phyloP scores from a whole-genome alignment of 1,140 invertebrate genomes.

The Aphidius gifuensis region DNA sequence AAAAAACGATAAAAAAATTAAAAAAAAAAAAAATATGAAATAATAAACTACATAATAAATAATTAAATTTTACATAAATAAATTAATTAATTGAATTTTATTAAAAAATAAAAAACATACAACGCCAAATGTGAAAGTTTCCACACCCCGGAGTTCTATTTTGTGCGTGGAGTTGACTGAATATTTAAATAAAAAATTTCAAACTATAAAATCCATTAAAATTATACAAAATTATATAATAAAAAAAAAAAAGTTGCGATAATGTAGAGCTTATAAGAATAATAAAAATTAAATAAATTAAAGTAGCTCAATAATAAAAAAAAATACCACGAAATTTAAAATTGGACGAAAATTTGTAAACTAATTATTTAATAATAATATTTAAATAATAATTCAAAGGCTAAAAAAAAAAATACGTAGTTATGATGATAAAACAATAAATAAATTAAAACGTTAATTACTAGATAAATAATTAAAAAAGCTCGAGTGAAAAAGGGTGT shows the following conservation, averaged over 20 bases:
- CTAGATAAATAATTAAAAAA: background rate
- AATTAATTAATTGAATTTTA: background rate
- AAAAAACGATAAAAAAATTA: no score
- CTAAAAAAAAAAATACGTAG: background rate
- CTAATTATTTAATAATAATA: conserved; percentile 3
- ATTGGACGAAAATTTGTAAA: conserved; percentile 11
- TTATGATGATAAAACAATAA: conserved; percentile 12
- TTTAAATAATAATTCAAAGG: conserved; percentile 1
- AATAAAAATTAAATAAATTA: conserved; percentile 1
- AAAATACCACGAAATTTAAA: background rate
- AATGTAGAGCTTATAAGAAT: conserved; percentile 20
- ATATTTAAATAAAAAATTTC: conserved; percentile 18
- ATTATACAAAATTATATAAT: conserved; percentile 12
- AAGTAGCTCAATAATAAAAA: conserved; percentile 17
- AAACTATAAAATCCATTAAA: conserved; percentile 12
- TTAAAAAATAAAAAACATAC: conserved; percentile 26
- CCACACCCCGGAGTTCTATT: conserved; percentile 2
- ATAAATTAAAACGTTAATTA: background rate
- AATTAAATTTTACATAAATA: background rate
- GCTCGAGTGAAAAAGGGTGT: background rate
- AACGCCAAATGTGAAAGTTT: conserved; percentile 13
- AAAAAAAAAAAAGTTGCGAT: conserved; percentile 10
- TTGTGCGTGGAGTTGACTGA: conserved; percentile 24
- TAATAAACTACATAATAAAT: conserved; percentile 10
- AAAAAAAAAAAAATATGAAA: conserved; percentile 18